phyloP scores from a whole-genome alignment of 1,140 invertebrate genomes.

The Pantala flavescens region DNA sequence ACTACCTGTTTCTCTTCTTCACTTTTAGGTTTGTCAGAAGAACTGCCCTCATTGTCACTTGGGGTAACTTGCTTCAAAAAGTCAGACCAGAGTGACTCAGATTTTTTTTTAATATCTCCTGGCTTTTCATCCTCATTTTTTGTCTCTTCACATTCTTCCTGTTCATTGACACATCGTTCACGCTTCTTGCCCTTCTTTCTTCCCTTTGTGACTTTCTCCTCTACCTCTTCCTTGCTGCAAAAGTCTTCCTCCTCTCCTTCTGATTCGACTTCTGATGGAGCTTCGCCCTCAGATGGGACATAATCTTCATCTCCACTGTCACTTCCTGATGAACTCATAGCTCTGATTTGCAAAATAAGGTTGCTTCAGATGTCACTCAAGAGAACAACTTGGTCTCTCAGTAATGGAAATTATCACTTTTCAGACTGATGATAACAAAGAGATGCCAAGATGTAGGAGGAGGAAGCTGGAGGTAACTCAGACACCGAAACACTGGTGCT shows the following conservation, averaged over 20 bases:
- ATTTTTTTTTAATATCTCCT: constrained; percentile 51
- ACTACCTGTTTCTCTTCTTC: constrained; percentile 36
- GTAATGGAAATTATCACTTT: no score
- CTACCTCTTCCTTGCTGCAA: not conserved
- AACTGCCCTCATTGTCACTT: constrained; percentile 21
- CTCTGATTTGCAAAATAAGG: not conserved
- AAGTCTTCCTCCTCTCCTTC: not conserved
- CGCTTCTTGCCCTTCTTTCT: not conserved
- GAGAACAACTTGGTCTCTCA: no score
- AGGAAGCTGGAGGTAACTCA: not conserved
- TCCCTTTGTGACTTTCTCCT: not conserved
- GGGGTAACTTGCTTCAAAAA: constrained; percentile 59
- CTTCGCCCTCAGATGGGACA: not conserved
- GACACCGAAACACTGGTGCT: not conserved
- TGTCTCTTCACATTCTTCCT: not conserved
- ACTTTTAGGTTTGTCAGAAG: constrained; percentile 27
- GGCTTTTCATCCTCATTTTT: constrained; percentile 26
- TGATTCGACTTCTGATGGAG: not conserved
- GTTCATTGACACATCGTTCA: not conserved
- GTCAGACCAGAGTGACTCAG: constrained; percentile 61
- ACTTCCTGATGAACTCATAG: not conserved
- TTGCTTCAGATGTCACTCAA: no score
- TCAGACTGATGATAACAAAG: not conserved
- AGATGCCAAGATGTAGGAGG: not conserved
- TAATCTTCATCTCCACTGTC: constrained; percentile 11